Percentiles rank a stretch among this genome's conserved stretches.
These are phyloP conservation scores for Napeogenes inachia DNA, from an alignment of 2,888 invertebrate genomes.

Conservation along the genomic window DNA sequence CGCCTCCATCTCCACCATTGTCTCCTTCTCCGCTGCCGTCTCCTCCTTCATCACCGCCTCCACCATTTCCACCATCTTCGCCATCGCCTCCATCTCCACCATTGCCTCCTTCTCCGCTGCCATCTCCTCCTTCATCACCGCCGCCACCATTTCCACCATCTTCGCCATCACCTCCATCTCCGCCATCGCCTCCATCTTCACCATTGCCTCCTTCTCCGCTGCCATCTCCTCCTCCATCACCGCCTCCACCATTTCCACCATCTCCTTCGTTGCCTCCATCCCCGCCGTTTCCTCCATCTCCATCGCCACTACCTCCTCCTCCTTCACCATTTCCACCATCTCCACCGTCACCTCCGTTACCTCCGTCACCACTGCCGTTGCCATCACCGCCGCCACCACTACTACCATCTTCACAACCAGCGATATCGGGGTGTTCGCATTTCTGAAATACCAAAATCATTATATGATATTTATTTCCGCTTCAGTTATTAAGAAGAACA, in stretches of 20 bases:
- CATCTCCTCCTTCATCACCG: conserved; percentile 1
- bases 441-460: neutral
- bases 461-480: too few species aligned
- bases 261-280: neutral
- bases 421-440: neutral
- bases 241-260: neutral
- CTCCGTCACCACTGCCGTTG: neutral
- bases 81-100: neutral
- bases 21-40: neutral
- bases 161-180: neutral
- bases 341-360: neutral
- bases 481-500: too few species aligned
- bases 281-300: neutral
- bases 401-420: neutral
- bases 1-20: neutral
- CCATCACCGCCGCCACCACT: conserved; percentile 7
- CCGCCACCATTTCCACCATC: neutral
- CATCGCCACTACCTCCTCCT: neutral
- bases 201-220: neutral
- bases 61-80: conserved; percentile 3
- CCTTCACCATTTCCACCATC: neutral
- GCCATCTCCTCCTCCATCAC: too few species aligned
- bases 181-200: neutral
- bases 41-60: too few species aligned
- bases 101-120: too few species aligned